Conservation (phyloP, 2,797 vertebrate species). For the Sebastes cheni region DNA sequence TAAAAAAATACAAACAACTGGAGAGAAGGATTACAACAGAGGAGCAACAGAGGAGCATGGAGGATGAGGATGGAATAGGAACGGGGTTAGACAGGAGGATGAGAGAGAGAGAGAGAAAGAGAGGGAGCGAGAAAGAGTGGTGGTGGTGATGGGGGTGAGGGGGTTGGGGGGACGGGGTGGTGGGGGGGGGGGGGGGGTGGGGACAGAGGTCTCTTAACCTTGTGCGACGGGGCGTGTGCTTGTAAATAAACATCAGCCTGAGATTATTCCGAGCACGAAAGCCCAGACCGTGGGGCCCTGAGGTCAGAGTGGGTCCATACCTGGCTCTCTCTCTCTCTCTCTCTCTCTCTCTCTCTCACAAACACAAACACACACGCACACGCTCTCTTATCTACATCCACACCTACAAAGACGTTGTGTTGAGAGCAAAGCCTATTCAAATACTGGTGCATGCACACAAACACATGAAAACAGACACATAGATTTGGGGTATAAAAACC, state of each 20-base stretch:
- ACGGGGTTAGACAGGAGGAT: constrained; percentile 21
- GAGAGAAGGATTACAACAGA: neutral
- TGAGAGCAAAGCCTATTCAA: constrained; percentile 30
- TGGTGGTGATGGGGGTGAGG: constrained; percentile 12
- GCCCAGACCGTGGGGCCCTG: constrained; percentile 66
- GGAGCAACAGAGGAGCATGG: neutral
- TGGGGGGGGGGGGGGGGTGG: neutral
- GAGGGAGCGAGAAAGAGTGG: constrained; percentile 2
- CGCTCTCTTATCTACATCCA: constrained; percentile 17
- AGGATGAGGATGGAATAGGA: constrained; percentile 4
- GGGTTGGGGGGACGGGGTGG: neutral
- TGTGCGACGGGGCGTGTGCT: constrained; percentile 80
- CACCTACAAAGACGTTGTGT: constrained; percentile 24
- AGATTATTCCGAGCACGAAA: constrained; percentile 79
- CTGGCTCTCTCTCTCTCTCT: constrained; percentile 46
- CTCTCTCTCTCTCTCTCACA: neutral
- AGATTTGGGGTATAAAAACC: constrained; percentile 24
- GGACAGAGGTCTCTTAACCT: constrained; percentile 76
- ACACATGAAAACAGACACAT: constrained; percentile 39
- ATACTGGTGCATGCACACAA: constrained; percentile 18
- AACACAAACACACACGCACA: constrained; percentile 5
- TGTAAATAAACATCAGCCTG: constrained; percentile 82
- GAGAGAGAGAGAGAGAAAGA: neutral
- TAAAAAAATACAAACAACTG: neutral
- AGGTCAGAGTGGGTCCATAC: constrained; percentile 75